Evolutionary conservation across 2,797 vertebrate genomes (phyloP), one percentile per base, ranked within the genome.

Genomic region (Trematomus bernacchii): DNA sequence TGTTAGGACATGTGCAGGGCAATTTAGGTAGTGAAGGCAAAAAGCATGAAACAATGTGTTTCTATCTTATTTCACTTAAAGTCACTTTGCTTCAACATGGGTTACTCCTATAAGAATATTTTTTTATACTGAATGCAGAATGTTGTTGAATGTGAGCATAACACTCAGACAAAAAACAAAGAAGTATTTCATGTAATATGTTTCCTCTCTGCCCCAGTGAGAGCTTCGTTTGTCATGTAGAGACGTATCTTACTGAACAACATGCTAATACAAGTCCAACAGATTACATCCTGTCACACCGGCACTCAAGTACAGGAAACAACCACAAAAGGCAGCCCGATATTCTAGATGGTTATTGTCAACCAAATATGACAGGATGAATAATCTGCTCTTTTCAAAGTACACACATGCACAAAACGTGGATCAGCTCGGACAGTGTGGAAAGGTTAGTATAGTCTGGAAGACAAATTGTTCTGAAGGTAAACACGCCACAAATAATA

Each of bases 1-100:
- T 87, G 90, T 85, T 44, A 5, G 54, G 74, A 73, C 90, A 80
- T 27, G 89, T 58, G 63, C 37, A 9, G 23, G 40, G 42, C n/a
- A 77, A 69, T 61, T 72, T 40, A 54, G 16, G 30, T 16, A 44
- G 40, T 23, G 46, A 61, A 47, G 47, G 76, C 62, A 63, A 62
- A 74, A 37, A 43, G 57, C 64, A 27, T 55, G 11, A 59, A 65
- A 70, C 14, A 84, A 62, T 68, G 63, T 23, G n/a, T 68, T 42
- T 55, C 52, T 47, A 63, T 73, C 15, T 54, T 71, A 16, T 51
- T 61, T 33, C n/a, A 23, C 30, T 10, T 57, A 3, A 62, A 57
- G 12, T 59, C 42, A 19, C 30, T 11, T 18, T 40, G 1, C 23
- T 54, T 63, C 11, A 40, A 33, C 52, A 44, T 6, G 12, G 10